Evolutionary conservation across 2,113 vertebrate genomes (phyloP).

Genomic region (Raja brachyura): DNA sequence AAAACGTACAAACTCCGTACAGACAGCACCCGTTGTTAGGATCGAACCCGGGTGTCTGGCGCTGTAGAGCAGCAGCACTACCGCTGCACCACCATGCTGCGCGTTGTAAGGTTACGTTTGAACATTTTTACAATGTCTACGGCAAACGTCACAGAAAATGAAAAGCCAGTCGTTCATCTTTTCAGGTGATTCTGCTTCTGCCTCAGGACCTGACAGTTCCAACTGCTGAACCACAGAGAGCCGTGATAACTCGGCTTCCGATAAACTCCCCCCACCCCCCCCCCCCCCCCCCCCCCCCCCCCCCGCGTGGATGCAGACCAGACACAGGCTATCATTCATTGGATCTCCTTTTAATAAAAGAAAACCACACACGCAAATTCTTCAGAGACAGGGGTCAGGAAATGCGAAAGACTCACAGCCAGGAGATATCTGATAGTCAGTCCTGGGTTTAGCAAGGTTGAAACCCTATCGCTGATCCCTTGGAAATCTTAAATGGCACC

Average conservation of each 20-base stretch:
- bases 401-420: background rate
- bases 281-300: background rate
- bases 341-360: background rate
- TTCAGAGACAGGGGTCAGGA: conserved; percentile 21
- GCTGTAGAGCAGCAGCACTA: too few relatives aligned
- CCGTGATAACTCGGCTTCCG: background rate
- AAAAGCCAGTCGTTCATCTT: background rate
- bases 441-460: background rate
- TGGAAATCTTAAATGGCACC: conserved; percentile 12
- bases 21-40: too few relatives aligned
- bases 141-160: background rate
- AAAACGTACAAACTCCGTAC: too few relatives aligned
- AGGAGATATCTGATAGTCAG: conserved; percentile 20
- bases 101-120: background rate
- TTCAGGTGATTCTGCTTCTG: background rate
- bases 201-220: background rate
- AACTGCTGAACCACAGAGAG: background rate
- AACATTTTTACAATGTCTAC: background rate
- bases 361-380: background rate
- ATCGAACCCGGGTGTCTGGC: too few relatives aligned
- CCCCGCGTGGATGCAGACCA: background rate
- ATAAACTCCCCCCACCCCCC: background rate
- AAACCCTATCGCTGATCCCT: background rate
- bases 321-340: background rate
- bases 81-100: background rate